phyloP scores from a whole-genome alignment of 2,888 invertebrate species.

The Thereva unica region DNA sequence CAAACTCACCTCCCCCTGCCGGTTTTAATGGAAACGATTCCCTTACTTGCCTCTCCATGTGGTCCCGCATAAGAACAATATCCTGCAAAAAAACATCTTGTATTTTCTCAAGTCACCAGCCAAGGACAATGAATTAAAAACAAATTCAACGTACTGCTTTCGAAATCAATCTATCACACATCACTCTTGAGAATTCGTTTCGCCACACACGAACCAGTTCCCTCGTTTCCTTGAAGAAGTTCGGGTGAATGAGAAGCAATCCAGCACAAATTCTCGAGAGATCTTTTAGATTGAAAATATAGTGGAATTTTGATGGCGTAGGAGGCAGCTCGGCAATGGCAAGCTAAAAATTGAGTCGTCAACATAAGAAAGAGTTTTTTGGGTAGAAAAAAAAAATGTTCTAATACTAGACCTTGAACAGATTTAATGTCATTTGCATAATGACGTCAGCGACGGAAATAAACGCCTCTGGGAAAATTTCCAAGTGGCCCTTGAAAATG shows the following conservation, averaged over 20 bases:
- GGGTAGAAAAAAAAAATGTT: conserved; percentile 1
- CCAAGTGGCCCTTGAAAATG: conserved; percentile 78
- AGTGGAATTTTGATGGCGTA: conserved; percentile 92
- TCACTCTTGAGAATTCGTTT: conserved; percentile 85
- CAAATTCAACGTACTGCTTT: conserved; percentile 58
- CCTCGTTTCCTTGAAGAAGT: conserved; percentile 68
- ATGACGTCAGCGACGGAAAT: conserved; percentile 68
- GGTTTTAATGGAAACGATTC: conserved; percentile 50
- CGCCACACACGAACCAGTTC: conserved; percentile 86
- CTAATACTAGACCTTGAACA: conserved; percentile 70
- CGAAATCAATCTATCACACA: conserved; percentile 83
- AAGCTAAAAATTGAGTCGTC: conserved; percentile 58
- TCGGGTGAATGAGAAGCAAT: conserved; percentile 74
- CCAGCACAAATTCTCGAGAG: conserved; percentile 84
- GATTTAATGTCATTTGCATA: conserved; percentile 76
- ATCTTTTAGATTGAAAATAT: conserved; percentile 91
- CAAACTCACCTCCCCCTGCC: background rate
- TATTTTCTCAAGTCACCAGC: background rate
- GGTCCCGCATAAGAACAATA: conserved; percentile 64
- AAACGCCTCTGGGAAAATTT: conserved; percentile 69
- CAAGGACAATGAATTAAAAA: conserved; percentile 7
- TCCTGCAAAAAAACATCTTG: conserved; percentile 60
- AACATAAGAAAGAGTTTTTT: conserved; percentile 4
- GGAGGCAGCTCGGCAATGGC: conserved; percentile 80
- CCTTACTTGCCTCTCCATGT: conserved; percentile 66